Evolutionary conservation across 2,797 vertebrate species (phyloP).

Genomic region (Odontamblyopus lacepedii): DNA sequence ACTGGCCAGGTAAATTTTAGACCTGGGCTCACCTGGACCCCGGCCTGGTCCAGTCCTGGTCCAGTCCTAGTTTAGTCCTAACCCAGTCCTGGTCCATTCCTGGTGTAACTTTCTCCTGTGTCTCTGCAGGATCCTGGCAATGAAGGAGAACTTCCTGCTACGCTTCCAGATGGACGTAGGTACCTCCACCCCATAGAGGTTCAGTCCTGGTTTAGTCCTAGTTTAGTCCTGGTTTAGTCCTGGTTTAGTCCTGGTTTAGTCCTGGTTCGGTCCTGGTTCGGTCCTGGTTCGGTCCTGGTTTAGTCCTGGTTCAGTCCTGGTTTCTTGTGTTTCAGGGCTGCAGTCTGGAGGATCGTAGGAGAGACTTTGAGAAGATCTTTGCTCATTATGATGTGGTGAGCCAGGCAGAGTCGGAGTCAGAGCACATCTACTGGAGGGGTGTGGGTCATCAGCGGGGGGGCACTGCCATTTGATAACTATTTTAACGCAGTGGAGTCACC

Average conservation of each 20-base stretch:
- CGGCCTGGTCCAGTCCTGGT: background rate
- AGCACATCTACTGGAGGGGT: no score
- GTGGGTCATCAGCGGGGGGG: no score
- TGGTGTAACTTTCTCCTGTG: background rate
- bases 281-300: background rate
- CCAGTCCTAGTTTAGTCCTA: background rate
- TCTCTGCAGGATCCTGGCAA: conserved; percentile 83
- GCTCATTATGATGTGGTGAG: conserved; percentile 92
- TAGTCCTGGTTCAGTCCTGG: background rate
- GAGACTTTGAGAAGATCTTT: conserved; percentile 95
- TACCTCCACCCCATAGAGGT: conserved; percentile 8
- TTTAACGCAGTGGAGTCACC: no score
- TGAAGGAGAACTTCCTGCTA: conserved; percentile 94
- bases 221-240: no score
- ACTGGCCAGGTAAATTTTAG: conserved; percentile 83
- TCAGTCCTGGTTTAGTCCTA: no score
- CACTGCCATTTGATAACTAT: no score
- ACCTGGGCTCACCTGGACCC: background rate
- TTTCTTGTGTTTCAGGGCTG: conserved; percentile 74
- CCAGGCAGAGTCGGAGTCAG: background rate
- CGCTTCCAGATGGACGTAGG: conserved; percentile 95
- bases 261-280: background rate
- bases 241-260: background rate
- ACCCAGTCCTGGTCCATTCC: background rate
- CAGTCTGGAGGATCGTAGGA: conserved; percentile 85